phyloP scores from a whole-genome alignment of 2,113 vertebrate genomes.

The Eptatretus burgeri region DNA sequence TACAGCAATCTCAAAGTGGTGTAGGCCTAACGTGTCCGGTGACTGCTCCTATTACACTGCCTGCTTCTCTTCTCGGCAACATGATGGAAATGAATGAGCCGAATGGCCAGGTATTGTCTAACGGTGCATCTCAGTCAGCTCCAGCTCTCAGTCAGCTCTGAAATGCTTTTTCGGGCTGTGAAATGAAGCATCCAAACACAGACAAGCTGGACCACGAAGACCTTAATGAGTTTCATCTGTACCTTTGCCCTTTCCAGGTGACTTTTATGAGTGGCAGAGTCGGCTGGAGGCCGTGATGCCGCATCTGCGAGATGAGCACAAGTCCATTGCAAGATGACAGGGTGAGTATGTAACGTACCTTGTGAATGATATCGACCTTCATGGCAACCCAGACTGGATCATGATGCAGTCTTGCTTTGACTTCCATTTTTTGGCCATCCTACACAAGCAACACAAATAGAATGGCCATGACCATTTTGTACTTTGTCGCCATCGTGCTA shows the following conservation, averaged over 20 bases:
- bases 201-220: constrained; percentile 98
- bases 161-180: too few relatives aligned
- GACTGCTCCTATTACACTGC: too few relatives aligned
- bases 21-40: too few relatives aligned
- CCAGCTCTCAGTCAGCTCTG: too few relatives aligned
- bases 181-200: too few relatives aligned
- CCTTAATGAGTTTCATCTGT: constrained; percentile 90
- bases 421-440: constrained; percentile 93
- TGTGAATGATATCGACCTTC: constrained; percentile 95
- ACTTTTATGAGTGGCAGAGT: constrained; percentile 95
- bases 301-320: too few relatives aligned
- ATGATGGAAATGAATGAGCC: too few relatives aligned
- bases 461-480: constrained; percentile 97
- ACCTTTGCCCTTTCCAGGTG: constrained; percentile 81
- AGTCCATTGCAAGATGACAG: constrained; percentile 91
- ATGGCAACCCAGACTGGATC: constrained; percentile 93
- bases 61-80: too few relatives aligned
- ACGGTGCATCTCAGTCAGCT: too few relatives aligned
- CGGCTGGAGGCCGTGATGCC: constrained; percentile 95
- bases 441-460: constrained; percentile 98
- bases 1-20: too few relatives aligned
- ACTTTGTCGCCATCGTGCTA: constrained; percentile 96
- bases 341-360: constrained; percentile 98
- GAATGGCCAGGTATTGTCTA: too few relatives aligned
- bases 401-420: constrained; percentile 99